Conservation (phyloP, 2,797 vertebrate species). For the Sebastes dallii region DNA sequence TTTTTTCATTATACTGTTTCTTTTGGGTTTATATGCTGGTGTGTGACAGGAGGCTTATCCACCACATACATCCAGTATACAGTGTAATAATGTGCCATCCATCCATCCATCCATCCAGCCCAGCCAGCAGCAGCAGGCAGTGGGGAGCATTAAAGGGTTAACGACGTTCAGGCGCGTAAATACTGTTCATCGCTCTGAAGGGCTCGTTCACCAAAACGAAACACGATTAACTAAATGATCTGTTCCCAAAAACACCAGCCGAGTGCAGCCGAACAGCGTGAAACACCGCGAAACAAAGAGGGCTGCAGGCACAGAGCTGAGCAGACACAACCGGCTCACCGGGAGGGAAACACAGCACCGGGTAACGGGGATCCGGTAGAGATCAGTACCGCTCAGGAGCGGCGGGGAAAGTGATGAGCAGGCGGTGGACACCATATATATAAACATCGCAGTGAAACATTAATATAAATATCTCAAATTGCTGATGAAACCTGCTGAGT, state of each 20-base stretch:
- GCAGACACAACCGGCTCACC: background rate
- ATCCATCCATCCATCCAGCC: background rate
- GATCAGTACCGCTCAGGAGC: background rate
- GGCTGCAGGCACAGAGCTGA: background rate
- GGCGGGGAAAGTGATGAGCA: conserved; percentile 54
- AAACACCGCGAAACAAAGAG: background rate
- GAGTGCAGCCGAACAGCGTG: conserved; percentile 19
- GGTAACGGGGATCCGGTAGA: conserved; percentile 5
- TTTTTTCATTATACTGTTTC: background rate
- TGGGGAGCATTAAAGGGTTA: conserved; percentile 75
- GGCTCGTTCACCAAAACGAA: conserved; percentile 53
- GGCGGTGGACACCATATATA: background rate
- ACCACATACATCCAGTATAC: background rate
- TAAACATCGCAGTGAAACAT: background rate
- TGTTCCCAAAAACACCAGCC: background rate
- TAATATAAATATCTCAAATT: background rate
- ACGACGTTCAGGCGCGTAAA: conserved; percentile 84
- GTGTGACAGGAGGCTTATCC: background rate
- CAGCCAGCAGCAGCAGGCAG: background rate
- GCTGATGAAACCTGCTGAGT: background rate
- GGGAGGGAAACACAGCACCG: background rate
- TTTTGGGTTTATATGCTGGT: background rate
- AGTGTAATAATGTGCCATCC: background rate
- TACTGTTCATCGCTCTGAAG: conserved; percentile 61
- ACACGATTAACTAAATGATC: conserved; percentile 33